Conservation (phyloP, 2,113 vertebrate species). For the Mobula birostris region DNA sequence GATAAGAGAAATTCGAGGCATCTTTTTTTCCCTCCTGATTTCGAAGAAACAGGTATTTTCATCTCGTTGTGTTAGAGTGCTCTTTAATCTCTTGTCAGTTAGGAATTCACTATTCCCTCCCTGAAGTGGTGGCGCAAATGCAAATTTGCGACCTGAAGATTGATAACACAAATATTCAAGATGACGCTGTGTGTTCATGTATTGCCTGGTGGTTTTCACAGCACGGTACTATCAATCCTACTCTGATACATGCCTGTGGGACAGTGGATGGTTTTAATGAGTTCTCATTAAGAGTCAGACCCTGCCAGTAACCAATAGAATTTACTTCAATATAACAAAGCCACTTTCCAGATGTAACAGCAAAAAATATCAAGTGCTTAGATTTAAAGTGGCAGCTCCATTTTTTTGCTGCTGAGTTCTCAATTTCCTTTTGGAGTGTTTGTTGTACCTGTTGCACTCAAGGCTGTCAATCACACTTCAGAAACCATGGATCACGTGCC, state of each 20-base stretch:
- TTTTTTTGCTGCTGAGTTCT: neutral
- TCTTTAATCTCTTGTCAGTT: conserved; percentile 28
- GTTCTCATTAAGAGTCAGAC: neutral
- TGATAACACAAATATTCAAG: conserved; percentile 9
- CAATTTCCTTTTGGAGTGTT: neutral
- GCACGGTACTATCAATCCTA: neutral
- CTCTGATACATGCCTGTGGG: neutral
- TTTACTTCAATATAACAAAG: neutral
- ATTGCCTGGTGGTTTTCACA: neutral
- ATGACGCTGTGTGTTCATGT: neutral
- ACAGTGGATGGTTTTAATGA: neutral
- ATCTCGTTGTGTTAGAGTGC: neutral
- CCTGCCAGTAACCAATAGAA: neutral
- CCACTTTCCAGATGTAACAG: neutral
- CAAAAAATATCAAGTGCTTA: neutral
- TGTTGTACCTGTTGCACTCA: neutral
- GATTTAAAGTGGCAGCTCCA: neutral
- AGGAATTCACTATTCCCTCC: neutral
- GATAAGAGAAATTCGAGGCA: neutral
- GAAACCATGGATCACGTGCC: neutral
- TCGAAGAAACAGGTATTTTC: neutral
- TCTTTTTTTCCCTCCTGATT: conserved; percentile 1
- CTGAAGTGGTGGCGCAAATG: neutral
- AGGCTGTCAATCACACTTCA: neutral
- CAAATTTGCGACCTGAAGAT: neutral